A percentile compares a stretch with the other conserved stretches of the same genome.
phyloP scores from a whole-genome alignment of 2,113 vertebrate species.

The Clarias gariepinus region DNA sequence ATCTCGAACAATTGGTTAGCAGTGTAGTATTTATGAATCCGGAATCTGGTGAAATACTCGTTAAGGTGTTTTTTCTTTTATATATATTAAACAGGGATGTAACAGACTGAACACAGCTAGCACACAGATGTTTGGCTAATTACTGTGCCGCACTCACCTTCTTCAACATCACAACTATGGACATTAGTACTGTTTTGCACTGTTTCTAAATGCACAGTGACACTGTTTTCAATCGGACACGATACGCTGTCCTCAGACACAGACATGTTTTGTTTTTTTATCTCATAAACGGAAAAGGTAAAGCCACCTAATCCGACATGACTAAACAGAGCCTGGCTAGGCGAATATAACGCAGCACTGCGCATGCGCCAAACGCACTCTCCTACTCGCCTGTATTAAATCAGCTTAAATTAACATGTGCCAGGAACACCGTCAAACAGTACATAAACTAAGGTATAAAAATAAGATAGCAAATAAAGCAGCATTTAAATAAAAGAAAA shows the following conservation, averaged over 20 bases:
- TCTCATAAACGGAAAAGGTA: conserved; percentile 2
- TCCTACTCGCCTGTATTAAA: not conserved
- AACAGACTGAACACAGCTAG: conserved; percentile 30
- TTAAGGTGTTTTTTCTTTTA: conserved; percentile 18
- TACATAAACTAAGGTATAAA: too few species aligned
- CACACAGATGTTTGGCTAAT: conserved; percentile 41
- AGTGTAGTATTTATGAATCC: not conserved
- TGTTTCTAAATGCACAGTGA: conserved; percentile 62
- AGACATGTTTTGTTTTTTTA: conserved; percentile 50
- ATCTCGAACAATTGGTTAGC: conserved; percentile 26
- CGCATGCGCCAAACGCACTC: conserved; percentile 34
- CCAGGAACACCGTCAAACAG: too few species aligned
- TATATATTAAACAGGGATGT: conserved; percentile 15
- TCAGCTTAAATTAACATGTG: not conserved
- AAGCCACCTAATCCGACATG: conserved; percentile 7
- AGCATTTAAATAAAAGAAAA: not conserved
- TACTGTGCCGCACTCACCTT: conserved; percentile 75
- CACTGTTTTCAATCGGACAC: conserved; percentile 64
- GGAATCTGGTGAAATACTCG: not conserved
- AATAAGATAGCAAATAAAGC: not conserved
- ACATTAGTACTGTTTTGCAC: conserved; percentile 75
- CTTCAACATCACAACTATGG: conserved; percentile 72
- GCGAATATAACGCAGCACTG: not conserved
- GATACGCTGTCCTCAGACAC: conserved; percentile 66
- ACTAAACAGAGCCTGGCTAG: not conserved